Base-by-base conservation (phyloP, 2,113 vertebrate genomes). In the Heteronetta atricapilla region DNA sequence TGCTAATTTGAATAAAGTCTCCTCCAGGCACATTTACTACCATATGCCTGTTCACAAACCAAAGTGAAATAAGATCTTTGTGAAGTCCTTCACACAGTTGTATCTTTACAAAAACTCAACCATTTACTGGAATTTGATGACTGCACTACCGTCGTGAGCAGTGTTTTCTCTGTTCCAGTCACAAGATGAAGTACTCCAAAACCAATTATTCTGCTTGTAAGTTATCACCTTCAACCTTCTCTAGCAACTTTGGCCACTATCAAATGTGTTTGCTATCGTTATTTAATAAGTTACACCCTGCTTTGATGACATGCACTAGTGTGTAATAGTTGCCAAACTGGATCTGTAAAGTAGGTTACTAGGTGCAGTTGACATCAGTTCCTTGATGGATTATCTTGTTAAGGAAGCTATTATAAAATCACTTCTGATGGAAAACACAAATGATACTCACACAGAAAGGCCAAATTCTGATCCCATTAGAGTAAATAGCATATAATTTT, bases 311-410 rank as follows among this genome's bases (percentile, higher is more conserved):
- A 56, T 19, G 55, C 34, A 33, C 31, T 77, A 72, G 55, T 93
- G 50, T 17, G 17, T 66, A 95, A 82, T 31, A 92, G 94, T 85
- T 82, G 93, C 60, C 86, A 77, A 80, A 97, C 95, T 88, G 89
- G 93, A 90, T 92, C 66, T 96, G 48, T 75, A 88, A 94, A 93
- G 74, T 92, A 90, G 93, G 94, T 93, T 94, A 94, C 62, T 58
- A 53, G 66, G 31, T 92, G 73, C 83, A 82, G 68, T 68, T 92
- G 69, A 78, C 95, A 78, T 84, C 79, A 31, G 42, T 75, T 93
- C 56, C 33, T 82, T 95, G 77, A 81, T 82, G 81, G 59, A 83
- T 91, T 94, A 79, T 86, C 93, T 95, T 79, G 58, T 93, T 72
- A 75, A 92, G 66, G n/a, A 94, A 91, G 53, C 53, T 89, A 91